Base-by-base conservation (phyloP, 2,113 vertebrate species). In the Callocephalon fimbriatum region DNA sequence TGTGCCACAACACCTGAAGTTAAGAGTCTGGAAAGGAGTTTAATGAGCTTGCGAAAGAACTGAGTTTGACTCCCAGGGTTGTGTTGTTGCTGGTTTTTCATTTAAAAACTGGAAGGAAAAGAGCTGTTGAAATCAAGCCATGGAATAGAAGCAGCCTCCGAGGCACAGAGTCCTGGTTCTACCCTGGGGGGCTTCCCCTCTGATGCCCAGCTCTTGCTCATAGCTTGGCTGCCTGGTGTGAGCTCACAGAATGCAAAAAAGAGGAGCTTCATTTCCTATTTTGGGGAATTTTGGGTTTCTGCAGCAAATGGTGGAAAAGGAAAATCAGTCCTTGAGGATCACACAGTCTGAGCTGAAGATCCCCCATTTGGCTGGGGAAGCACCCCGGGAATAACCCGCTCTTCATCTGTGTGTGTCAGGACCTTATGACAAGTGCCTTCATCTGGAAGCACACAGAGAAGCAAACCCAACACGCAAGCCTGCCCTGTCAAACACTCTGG, bases 391-490 rank as follows among this genome's bases (percentile, higher is more conserved):
- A 16, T 3, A 20, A 77, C 5, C 29, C 2, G 1, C 25, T 74
- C 61, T n/a, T 59, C 53, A 4, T 19, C 9, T 4, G 2, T 3
- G 8, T 3, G 0, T 7, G 9, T 20, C 3, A 2, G 66, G 53
- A 51, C 42, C 61, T 35, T 7, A 5, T 5, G 1, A 4, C 35
- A 37, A 26, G 10, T 25, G 6, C 35, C 40, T 66, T 16, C 26
- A 23, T 35, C 68, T 74, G 67, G 45, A 53, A 38, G 45, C 54
- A 8, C 15, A 20, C 10, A 13, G 40, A 42, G 74, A 26, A 56
- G 50, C 35, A 37, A 71, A 45, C 15, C 17, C 35, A 21, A 3
- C 3, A 2, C 25, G 1, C 1, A 2, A 81, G 25, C 25, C 42
- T 35, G 35, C 11, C 35, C 26, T 14, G 0, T 44, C 76, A 50